Evolutionary conservation across 2,113 vertebrate species (phyloP).

Genomic region (Hippotragus niger): DNA sequence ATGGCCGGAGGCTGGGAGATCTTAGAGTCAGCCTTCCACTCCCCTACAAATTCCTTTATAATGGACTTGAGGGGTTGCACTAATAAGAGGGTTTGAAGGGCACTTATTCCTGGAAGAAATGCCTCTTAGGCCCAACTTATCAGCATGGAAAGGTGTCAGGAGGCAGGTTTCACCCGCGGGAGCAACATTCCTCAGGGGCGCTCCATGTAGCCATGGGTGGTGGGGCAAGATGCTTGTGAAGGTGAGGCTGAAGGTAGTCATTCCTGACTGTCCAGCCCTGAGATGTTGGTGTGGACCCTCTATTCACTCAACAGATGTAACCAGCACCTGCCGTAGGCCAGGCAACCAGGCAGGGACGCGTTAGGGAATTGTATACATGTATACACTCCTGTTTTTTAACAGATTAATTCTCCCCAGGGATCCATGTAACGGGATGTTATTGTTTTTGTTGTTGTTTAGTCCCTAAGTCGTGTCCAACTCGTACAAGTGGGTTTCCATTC

Average conservation of each 20-base stretch:
- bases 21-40: neutral
- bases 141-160: neutral
- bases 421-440: neutral
- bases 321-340: neutral
- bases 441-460: neutral
- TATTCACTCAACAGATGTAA: neutral
- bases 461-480: accelerated
- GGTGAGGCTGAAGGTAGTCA: too few relatives aligned
- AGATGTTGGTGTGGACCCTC: neutral
- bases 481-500: neutral
- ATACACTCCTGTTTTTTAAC: neutral
- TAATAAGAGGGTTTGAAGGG: neutral
- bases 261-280: neutral
- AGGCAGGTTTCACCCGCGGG: neutral
- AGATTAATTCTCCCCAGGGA: neutral
- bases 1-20: neutral
- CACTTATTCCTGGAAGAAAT: neutral
- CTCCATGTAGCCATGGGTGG: too few relatives aligned
- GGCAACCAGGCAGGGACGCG: neutral
- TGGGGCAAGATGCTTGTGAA: neutral
- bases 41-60: conserved; percentile 17
- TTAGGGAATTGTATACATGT: neutral
- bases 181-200: neutral
- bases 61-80: neutral
- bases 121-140: neutral